These are phyloP conservation scores for Crioceris asparagi DNA, from an alignment of 2,888 invertebrate genomes.

Conservation along the genomic window DNA sequence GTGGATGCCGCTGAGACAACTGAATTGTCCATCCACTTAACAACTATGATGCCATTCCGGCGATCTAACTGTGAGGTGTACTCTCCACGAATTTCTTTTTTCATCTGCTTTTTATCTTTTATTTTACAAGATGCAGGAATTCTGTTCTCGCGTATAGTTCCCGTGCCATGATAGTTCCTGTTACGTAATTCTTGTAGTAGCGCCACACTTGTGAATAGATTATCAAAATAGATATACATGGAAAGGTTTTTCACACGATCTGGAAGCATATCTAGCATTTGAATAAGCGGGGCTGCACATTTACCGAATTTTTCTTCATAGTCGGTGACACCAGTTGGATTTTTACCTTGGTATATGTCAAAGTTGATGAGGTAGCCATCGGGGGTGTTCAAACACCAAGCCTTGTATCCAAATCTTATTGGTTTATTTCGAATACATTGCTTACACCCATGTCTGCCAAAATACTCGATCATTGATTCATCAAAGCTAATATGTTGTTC, in stretches of 20 bases:
- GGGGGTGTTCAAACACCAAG: slow-evolving; percentile 8
- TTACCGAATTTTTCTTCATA: slow-evolving; percentile 5
- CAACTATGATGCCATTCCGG: slow-evolving; percentile 16
- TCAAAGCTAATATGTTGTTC: slow-evolving; percentile 11
- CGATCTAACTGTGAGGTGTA: too few species aligned
- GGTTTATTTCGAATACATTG: slow-evolving; percentile 17
- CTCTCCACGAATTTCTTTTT: slow-evolving; percentile 16
- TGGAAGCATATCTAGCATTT: slow-evolving; percentile 3
- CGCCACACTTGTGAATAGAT: slow-evolving; percentile 11
- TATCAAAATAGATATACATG: slow-evolving; percentile 10
- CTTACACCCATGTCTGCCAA: slow-evolving; percentile 8
- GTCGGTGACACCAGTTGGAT: slow-evolving; percentile 3
- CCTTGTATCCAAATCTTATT: slow-evolving; percentile 10
- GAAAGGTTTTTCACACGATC: slow-evolving; percentile 5
- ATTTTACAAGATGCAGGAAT: slow-evolving; percentile 1
- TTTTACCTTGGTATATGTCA: slow-evolving; percentile 15
- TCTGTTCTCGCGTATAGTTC: slow-evolving; percentile 7
- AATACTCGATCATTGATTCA: slow-evolving; percentile 6
- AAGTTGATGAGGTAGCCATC: slow-evolving; percentile 9
- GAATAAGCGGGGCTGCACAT: slow-evolving; percentile 8
- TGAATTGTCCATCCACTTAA: slow-evolving; percentile 24
- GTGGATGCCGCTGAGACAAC: slow-evolving; percentile 22
- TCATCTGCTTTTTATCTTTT: slow-evolving; percentile 2
- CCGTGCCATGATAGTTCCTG: slow-evolving; percentile 6
- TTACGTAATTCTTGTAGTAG: slow-evolving; percentile 5